These are phyloP conservation scores for Drosophila lutescens DNA, from an alignment of 2,888 invertebrate species.

Conservation along the genomic window DNA sequence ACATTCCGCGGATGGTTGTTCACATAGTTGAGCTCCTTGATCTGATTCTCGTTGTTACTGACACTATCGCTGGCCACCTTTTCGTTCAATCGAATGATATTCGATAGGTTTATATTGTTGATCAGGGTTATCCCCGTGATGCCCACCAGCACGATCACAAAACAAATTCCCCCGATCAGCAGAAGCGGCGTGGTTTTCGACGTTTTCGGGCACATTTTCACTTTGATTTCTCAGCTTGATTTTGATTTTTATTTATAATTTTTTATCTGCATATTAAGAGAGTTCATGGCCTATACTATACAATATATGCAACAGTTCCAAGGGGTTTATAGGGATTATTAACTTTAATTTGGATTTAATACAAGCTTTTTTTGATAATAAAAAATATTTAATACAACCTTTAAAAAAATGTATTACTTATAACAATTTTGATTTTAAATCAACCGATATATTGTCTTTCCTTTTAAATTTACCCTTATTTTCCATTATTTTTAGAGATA, in stretches of 20 bases:
- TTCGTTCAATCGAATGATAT: slow-evolving; percentile 83
- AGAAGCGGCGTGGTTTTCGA: slow-evolving; percentile 82
- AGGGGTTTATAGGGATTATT: too few relatives aligned
- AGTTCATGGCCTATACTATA: slow-evolving; percentile 33
- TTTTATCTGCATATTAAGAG: slow-evolving; percentile 17
- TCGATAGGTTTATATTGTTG: slow-evolving; percentile 83
- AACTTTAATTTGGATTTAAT: too few relatives aligned
- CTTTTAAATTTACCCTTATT: too few relatives aligned
- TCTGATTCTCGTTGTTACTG: slow-evolving; percentile 76
- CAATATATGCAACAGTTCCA: slow-evolving; percentile 11
- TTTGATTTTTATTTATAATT: slow-evolving; percentile 1
- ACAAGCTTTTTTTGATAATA: too few relatives aligned
- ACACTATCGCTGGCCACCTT: slow-evolving; percentile 83
- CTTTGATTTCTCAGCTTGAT: slow-evolving; percentile 15
- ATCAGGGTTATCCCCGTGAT: slow-evolving; percentile 85
- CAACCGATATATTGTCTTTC: too few relatives aligned
- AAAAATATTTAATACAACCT: too few relatives aligned
- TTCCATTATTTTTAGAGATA: too few relatives aligned
- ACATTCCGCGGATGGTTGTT: slow-evolving; percentile 83
- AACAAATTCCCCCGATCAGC: slow-evolving; percentile 84
- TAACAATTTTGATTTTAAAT: too few relatives aligned
- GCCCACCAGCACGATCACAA: slow-evolving; percentile 85
- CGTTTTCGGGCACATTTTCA: slow-evolving; percentile 82
- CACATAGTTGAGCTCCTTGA: slow-evolving; percentile 79
- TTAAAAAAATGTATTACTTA: too few relatives aligned